Evolutionary conservation across 1,140 invertebrate genomes (phyloP), one percentile per base, ranked within the genome.

Genomic region (Sarcophaga peregrina): DNA sequence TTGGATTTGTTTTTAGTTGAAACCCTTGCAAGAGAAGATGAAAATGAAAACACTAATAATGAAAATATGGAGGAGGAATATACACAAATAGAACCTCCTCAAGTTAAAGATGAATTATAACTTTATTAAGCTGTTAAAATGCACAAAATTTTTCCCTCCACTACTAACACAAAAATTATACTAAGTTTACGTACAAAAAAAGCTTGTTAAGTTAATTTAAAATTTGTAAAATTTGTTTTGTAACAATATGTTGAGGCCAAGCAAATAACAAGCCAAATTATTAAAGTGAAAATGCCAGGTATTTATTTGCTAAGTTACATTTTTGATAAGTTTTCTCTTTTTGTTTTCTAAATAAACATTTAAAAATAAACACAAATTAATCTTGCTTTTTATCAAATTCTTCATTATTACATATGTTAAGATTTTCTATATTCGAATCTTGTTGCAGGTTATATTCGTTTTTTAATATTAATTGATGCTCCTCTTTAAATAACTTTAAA

Each of bases 21-120:
- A 17, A 5, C 47, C 50, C 15, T 15, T 0, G 7, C 17, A 78
- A 10, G 20, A 17, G 48, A 81, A 2, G 54, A 81, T 25, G 54
- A 81, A 62, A 52, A 78, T 11, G 10, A n/a, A 20, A 68, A 68
- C 10, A 68, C n/a, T 58, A 58, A 76, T 6, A n/a, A 76, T 17
- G 74, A 76, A 15, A 46, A 78, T 3, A 37, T 37, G 25, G 75
- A 78, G 7, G 75, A 78, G 4, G 48, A 48, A 78, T 78, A 78
- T 78, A 78, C 75, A 9, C 75, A 78, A 78, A 78, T 78, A 50
- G 75, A 78, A 50, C n/a, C 75, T 78, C 75, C 75, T 50, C 17
- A 78, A 52, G 8, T 78, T 52, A 81, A 37, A 81, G 80, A 81
- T 72, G 80, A 81, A 81, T 81, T 81, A 47, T 81, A 25, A 81